phyloP scores from a whole-genome alignment of 2,888 invertebrate species.

The Macaria notata region DNA sequence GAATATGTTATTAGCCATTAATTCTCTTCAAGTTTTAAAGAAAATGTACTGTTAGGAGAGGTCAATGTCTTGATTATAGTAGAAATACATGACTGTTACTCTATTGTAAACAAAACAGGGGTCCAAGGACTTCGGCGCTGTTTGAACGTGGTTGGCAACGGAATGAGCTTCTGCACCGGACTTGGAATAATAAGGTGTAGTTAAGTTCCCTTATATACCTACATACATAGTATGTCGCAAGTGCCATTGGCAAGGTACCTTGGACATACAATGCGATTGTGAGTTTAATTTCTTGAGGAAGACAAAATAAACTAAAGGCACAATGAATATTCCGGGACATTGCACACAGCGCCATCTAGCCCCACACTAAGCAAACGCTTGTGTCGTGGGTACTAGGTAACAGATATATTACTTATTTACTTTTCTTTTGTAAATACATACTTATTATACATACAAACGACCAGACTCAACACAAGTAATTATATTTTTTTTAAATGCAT shows the following conservation, averaged over 20 bases:
- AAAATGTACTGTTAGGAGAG: conserved; percentile 11
- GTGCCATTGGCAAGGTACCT: conserved; percentile 4
- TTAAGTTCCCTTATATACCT: conserved; percentile 1
- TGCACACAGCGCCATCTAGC: too few species aligned
- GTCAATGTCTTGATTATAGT: conserved; percentile 3
- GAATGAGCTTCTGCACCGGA: conserved; percentile 22
- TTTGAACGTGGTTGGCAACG: conserved; percentile 23
- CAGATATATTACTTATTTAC: too few species aligned
- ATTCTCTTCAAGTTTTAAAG: conserved; percentile 4
- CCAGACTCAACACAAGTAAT: too few species aligned
- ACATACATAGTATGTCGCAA: neutral
- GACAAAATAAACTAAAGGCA: too few species aligned
- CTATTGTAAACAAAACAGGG: conserved; percentile 10
- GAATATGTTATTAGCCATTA: conserved; percentile 7
- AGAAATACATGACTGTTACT: neutral
- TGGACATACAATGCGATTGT: neutral
- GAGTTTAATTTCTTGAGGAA: too few species aligned
- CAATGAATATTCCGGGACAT: too few species aligned
- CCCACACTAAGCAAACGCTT: too few species aligned
- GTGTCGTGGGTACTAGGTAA: too few species aligned
- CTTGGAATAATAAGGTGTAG: conserved; percentile 22
- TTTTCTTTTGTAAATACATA: too few species aligned
- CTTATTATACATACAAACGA: too few species aligned
- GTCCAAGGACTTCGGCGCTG: conserved; percentile 1
- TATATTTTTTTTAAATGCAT: too few species aligned